Conservation (phyloP, 1,140 invertebrate species). For the Eulimnadia texana region DNA sequence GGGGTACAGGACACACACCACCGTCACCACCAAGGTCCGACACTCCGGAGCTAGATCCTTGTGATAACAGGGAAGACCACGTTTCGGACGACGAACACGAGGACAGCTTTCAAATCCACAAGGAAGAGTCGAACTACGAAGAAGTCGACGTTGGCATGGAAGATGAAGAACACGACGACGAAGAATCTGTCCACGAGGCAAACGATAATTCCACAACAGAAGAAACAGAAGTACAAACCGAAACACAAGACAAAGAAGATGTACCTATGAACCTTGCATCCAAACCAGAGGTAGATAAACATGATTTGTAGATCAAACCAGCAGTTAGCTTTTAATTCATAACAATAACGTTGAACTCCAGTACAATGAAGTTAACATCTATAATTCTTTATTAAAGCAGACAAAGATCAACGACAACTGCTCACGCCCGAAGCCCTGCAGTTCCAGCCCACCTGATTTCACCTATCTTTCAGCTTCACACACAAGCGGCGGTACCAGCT, state of each 20-base stretch:
- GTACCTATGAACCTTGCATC: constrained; percentile 4
- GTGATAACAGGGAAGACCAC: background rate
- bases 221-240: background rate
- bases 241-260: background rate
- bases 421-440: constrained; percentile 8
- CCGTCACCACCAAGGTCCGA: constrained; percentile 6
- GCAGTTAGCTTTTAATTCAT: too few species aligned
- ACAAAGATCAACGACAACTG: background rate
- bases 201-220: background rate
- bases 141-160: background rate
- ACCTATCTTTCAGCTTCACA: background rate
- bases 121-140: background rate
- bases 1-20: background rate
- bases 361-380: too few species aligned
- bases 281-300: constrained; percentile 5
- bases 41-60: background rate
- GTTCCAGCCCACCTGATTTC: constrained; percentile 9
- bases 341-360: too few species aligned
- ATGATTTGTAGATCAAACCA: too few species aligned
- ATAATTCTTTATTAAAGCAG: too few species aligned
- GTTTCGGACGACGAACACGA: constrained; percentile 7
- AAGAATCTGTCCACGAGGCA: background rate
- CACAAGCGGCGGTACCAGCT: background rate
- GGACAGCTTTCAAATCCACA: background rate
- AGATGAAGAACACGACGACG: background rate